Evolutionary conservation across 2,113 vertebrate species (phyloP), one percentile per base, ranked within the genome.

Genomic region (Callipepla squamata): DNA sequence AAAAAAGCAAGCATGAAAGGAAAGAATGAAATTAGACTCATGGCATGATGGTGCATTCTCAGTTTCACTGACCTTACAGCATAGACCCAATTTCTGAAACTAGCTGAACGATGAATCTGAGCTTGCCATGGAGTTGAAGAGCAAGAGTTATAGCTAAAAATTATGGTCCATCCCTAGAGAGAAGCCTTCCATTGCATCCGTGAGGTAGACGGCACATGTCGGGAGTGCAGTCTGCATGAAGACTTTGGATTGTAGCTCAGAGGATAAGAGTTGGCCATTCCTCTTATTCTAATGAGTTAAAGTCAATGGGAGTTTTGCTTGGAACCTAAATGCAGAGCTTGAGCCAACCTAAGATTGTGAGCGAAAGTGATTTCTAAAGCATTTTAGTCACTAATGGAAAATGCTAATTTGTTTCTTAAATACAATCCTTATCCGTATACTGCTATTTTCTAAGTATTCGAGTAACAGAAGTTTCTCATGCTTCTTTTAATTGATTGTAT

Each of bases 251-350:
- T 13, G 9, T 22, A 51, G 28, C 28, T 61, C 19, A 55, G 51
- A 91, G 18, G 10, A 13, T 45, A 34, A 66, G 57, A 75, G 53
- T 59, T 62, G 34, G 9, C 34, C 28, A 30, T 11, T 74, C 9
- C 20, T 76, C 15, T 20, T 78, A 26, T 69, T 79, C 26, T 66
- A 79, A 59, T 65, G 28, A 1, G 0, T 12, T 66, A 45, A 87
- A 90, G 78, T 66, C 45, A 69, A 50, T 44, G 21, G 34, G 78
- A 70, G 45, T 88, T 94, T 78, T 90, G 34, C 36, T 85, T 90
- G 75, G 61, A 91, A 88, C 28, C 16, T 78, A 61, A 69, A 84
- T 55, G 34, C 40, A 47, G 13, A 72, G n/a, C 28, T 62, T 65
- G 42, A 81, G 45, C 36, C 70, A 90, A 61, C 50, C 23, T 81